Evolutionary conservation across 1,140 invertebrate species (phyloP), one percentile per base, ranked within the genome.

Genomic region (Eriocheir sinensis): DNA sequence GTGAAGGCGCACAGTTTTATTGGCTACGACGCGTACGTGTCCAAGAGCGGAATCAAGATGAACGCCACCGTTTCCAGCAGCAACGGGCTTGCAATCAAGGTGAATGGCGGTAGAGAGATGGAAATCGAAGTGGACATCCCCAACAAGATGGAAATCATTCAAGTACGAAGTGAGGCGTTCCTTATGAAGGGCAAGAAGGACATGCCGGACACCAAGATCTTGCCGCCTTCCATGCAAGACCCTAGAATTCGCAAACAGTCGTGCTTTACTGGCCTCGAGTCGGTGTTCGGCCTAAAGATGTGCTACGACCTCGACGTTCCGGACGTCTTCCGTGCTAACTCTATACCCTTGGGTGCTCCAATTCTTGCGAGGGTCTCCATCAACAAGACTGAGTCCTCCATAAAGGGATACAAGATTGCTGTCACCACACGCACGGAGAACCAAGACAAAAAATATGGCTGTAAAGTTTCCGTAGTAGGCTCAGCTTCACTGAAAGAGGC

Each of bases 281-380:
- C 79, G 1, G 30, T 91, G 9, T 36, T 91, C 32, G 93, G 89
- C n/a, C 30, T 94, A 8, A 94, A 60, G 80, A 12, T 91, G 3
- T 94, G 93, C 53, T 94, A 94, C 79, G 93, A 91, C 8, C 2
- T 94, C 53, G 81, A 91, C n/a, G 38, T 94, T 15, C 93, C 93
- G 12, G 89, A 94, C 32, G 40, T 94, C 48, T 72, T 94, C 79
- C 89, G 44, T 17, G 91, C 80, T 38, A 83, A 85, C 30, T 44
- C n/a, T 9, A 34, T 94, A n/a, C 93, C 89, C 12, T 53, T 94
- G 27, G 89, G 89, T n/a, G 53, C 88, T 9, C 86, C 89, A 40
- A 36, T 79, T 9, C 32, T 81, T 41, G 89, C 41, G 9, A 94
- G 38, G 60, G 0, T 94, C 0, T 91, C 32, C 40, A 12, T 91